Conservation (phyloP, 2,113 vertebrate genomes). For the Planiliza haematocheilus region DNA sequence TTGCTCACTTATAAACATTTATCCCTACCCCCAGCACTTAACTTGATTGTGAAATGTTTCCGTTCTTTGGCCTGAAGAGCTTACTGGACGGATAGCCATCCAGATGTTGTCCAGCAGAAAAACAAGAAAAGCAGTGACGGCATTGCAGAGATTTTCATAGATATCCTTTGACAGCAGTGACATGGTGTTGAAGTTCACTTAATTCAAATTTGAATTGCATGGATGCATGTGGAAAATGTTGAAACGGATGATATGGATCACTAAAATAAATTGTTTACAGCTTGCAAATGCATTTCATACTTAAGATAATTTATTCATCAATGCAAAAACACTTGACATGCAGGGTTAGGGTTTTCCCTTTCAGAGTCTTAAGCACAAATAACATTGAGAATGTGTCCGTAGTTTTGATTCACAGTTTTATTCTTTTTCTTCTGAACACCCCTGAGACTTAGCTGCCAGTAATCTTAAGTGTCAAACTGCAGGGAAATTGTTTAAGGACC, state of each 20-base stretch:
- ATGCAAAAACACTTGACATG: background rate
- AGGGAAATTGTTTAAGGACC: background rate
- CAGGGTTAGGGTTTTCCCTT: no score
- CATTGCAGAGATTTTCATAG: background rate
- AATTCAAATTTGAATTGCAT: background rate
- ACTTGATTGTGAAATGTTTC: constrained; percentile 35
- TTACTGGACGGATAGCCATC: background rate
- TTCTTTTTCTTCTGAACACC: background rate
- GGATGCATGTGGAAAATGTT: background rate
- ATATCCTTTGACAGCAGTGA: background rate
- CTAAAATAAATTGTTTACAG: background rate
- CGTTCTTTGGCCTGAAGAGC: background rate
- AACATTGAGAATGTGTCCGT: no score
- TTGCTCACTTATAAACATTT: background rate
- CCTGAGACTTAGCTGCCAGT: background rate
- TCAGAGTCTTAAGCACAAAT: no score
- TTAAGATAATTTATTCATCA: background rate
- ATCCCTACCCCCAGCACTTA: background rate
- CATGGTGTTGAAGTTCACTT: no score
- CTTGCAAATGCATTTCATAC: background rate
- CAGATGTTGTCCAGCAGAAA: constrained; percentile 9
- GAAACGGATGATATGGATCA: background rate
- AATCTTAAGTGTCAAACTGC: background rate
- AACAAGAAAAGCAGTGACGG: background rate
- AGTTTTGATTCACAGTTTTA: background rate